phyloP scores from a whole-genome alignment of 2,113 vertebrate species.

The Ploceus nigricollis region DNA sequence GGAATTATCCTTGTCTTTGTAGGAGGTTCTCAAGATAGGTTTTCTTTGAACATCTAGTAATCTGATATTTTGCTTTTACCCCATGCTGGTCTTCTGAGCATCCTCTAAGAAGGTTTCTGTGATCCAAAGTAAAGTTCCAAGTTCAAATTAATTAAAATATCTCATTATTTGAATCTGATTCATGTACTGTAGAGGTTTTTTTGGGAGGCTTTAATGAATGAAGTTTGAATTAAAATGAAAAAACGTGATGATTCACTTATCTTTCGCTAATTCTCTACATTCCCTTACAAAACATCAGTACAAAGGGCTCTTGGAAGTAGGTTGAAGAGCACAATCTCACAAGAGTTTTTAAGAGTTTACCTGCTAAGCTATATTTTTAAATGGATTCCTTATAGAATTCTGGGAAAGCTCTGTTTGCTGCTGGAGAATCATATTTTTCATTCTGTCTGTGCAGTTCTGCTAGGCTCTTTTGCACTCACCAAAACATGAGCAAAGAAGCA shows the following conservation, averaged over 20 bases:
- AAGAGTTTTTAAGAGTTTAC: neutral
- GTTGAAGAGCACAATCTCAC: neutral
- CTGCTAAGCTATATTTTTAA: neutral
- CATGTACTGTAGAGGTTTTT: neutral
- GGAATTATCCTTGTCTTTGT: neutral
- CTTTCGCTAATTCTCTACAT: neutral
- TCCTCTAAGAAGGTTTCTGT: conserved; percentile 17
- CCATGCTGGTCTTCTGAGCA: conserved; percentile 27
- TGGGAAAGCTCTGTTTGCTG: neutral
- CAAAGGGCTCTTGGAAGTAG: neutral
- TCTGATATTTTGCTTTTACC: conserved; percentile 12
- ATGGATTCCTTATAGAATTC: neutral
- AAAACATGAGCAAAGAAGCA: neutral
- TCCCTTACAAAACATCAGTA: neutral
- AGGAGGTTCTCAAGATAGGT: neutral
- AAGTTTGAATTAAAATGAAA: neutral
- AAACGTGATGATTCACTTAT: neutral
- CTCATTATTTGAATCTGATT: conserved; percentile 29
- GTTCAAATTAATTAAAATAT: conserved; percentile 50
- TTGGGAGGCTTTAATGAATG: conserved; percentile 3
- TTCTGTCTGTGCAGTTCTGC: neutral
- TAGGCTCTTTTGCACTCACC: neutral
- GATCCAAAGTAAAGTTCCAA: conserved; percentile 14
- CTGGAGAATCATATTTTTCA: neutral
- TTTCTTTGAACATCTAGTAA: conserved; percentile 22